Conservation (phyloP, 2,113 vertebrate species). For the Neolamprologus hecqui region DNA sequence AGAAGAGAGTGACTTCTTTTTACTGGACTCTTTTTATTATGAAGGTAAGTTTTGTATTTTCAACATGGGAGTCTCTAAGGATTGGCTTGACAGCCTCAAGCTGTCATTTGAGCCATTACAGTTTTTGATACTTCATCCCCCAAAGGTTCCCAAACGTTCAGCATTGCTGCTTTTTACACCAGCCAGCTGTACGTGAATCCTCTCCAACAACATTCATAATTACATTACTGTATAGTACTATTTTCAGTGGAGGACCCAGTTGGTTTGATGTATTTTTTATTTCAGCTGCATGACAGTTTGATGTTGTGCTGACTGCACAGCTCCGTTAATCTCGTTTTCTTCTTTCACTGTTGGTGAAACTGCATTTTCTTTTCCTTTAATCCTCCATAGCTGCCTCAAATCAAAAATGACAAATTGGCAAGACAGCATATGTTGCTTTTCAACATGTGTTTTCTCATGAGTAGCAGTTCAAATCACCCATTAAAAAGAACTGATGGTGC, state of each 20-base stretch:
- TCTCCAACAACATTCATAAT: not conserved
- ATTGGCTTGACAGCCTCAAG: not conserved
- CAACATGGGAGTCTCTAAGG: not conserved
- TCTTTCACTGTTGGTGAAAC: not conserved
- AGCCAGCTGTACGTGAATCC: not conserved
- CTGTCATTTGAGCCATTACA: not conserved
- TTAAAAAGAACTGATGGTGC: not conserved
- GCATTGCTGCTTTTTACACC: not conserved
- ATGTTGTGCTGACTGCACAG: not conserved
- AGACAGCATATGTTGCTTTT: not conserved
- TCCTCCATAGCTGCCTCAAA: not conserved
- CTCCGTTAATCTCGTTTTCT: not conserved
- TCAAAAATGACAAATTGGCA: not conserved
- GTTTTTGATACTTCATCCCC: not conserved
- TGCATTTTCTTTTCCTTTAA: not conserved
- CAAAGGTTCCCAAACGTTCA: not conserved
- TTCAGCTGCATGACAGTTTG: not conserved
- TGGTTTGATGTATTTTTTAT: not conserved
- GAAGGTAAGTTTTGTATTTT: not conserved
- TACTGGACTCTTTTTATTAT: not conserved
- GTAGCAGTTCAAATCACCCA: not conserved
- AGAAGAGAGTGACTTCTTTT: not conserved
- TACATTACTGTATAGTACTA: not conserved
- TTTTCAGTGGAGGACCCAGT: not conserved
- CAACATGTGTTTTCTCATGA: not conserved